Base-by-base conservation (phyloP, 2,797 vertebrate species). In the Pantherophis alleghaniensis region DNA sequence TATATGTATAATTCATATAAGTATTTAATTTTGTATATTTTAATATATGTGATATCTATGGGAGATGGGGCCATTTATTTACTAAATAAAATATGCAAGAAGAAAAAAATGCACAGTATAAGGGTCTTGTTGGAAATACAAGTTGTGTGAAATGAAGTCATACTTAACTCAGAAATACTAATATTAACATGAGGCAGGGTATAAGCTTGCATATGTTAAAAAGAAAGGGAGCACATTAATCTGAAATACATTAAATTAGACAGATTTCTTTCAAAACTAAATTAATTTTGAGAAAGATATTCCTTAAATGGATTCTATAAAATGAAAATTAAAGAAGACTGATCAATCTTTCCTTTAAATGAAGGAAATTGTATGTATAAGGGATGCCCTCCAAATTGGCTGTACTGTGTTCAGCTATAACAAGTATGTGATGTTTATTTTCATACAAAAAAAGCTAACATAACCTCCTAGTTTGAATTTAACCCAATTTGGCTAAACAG, bases 391-490 rank as follows among this genome's bases (percentile, higher is more conserved):
- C n/a, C 3, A 55, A 11, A 83, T 83, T 47, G 37, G 32, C 20
- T 47, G 20, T 4, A 24, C 74, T 83, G 37, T 47, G 37, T 42
- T 79, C 74, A 42, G 37, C 55, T 60, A 3, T 26, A 14, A 24
- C 14, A 12, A 55, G 4, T 56, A 91, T 53, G n/a, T 28, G 53
- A 56, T 20, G 60, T 61, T 60, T 89, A 42, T 91, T 95, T 94
- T 83, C 57, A n/a, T 47, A 32, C 69, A 37, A 53, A 42, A n/a
- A 87, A 91, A 66, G 88, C 51, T 92, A 51, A 88, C 91, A 69
- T 57, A 42, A 16, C 26, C 18, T 89, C 91, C 24, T 61, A 89
- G 93, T 79, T 89, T 96, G 92, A 59, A 92, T 95, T 90, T 94
- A 79, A 93, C 94, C 53, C 14, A 86, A n/a, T 51, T 90, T 26